These are phyloP conservation scores for Heloderma charlesbogerti DNA, from an alignment of 2,113 vertebrate species.

Conservation along the genomic window DNA sequence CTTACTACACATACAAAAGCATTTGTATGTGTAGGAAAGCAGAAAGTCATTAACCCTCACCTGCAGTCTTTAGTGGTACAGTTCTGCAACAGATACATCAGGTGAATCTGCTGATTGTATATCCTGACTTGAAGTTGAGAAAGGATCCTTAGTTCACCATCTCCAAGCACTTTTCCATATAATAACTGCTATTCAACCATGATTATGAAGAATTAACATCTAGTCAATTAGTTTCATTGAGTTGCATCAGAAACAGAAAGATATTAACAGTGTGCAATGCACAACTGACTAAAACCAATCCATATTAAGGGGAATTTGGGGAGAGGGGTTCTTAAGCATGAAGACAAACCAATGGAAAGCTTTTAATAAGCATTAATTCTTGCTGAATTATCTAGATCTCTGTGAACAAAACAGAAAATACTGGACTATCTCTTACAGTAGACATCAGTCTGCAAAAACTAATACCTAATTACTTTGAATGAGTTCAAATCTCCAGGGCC, in stretches of 20 bases:
- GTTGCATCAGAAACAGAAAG: conserved; percentile 71
- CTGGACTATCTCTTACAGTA: conserved; percentile 1
- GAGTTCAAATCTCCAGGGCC: too few relatives aligned
- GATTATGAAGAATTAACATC: conserved; percentile 49
- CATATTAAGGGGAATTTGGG: conserved; percentile 59
- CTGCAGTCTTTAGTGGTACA: neutral
- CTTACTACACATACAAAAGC: too few relatives aligned
- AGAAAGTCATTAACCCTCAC: neutral
- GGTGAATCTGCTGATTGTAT: neutral
- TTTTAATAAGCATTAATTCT: conserved; percentile 61
- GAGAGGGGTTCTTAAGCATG: conserved; percentile 37
- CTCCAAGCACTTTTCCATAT: conserved; percentile 57
- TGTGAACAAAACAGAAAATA: conserved; percentile 58
- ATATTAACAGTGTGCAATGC: conserved; percentile 61
- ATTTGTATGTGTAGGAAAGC: neutral
- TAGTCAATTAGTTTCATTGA: conserved; percentile 70
- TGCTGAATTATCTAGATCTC: conserved; percentile 26
- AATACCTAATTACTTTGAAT: too few relatives aligned
- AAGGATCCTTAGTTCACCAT: conserved; percentile 27
- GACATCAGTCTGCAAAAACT: conserved; percentile 41
- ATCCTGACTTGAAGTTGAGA: neutral
- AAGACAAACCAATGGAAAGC: conserved; percentile 33
- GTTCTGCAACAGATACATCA: neutral
- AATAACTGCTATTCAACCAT: conserved; percentile 58
- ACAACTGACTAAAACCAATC: conserved; percentile 60